Base-by-base conservation (phyloP, 2,797 vertebrate genomes). In the Danio kyathit region DNA sequence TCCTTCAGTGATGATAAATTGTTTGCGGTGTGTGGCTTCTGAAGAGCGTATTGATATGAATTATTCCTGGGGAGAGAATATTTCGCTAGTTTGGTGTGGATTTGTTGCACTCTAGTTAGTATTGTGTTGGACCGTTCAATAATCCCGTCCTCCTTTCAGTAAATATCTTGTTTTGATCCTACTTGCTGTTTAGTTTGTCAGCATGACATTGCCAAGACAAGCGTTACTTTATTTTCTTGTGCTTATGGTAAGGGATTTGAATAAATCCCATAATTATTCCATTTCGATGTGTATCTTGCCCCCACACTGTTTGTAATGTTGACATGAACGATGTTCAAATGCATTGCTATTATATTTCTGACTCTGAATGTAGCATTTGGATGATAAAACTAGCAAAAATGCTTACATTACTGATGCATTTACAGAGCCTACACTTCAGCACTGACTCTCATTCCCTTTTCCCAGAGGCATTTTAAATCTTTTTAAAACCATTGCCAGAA, bases 1-100 rank as follows among this genome's bases (percentile, higher is more conserved):
- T 78, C 51, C 52, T 67, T 67, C 43, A 5, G 64, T 38, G 16
- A 46, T 67, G 75, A 77, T 78, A 43, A 78, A 78, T 69, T 59
- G 76, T 78, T 69, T 17, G 16, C 38, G 11, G 13, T 41, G 21
- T 16, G 49, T 7, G 1, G 51, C 19, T 52, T 74, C 44, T 65
- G 49, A 49, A 63, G 21, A 38, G 10, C 38, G 38, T 54, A 77
- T 64, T 49, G 41, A 65, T 82, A 77, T 77, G 43, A 72, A 77
- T 82, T 76, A 56, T 65, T 76, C 21, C 57, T 10, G n/a, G 44
- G 21, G 43, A 61, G 13, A 38, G 59, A 46, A 75, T 46, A 46
- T 29, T 76, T 46, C 2, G 0, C 7, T 46, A 44, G 41, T 59
- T 80, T 44, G 38, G 14, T 61, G 11, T 21, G 13, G 46, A 43